Conservation (phyloP, 1,140 invertebrate species). For the Procambarus virginalis region DNA sequence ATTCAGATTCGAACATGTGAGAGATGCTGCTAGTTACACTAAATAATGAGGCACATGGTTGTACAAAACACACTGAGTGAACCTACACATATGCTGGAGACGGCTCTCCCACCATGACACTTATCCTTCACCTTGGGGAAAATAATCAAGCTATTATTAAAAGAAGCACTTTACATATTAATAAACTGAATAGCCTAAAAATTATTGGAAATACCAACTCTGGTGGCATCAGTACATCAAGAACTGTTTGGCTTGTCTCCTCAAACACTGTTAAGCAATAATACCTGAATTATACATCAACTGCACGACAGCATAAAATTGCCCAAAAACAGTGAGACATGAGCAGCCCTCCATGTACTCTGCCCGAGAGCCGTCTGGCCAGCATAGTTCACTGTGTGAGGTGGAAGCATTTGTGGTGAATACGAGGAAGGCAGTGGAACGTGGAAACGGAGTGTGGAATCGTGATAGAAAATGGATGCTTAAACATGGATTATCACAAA, state of each 20-base stretch:
- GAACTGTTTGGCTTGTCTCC: background rate
- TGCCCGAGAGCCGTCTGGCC: conserved; percentile 46
- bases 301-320: background rate
- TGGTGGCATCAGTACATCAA: background rate
- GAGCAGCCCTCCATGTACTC: conserved; percentile 4
- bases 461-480: conserved; percentile 66
- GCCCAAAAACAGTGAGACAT: background rate
- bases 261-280: background rate
- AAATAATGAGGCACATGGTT: conserved; percentile 69
- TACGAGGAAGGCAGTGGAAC: conserved; percentile 67
- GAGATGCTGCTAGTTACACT: conserved; percentile 67
- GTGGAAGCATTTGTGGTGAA: conserved; percentile 68
- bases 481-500: conserved; percentile 67
- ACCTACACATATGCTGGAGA: conserved; percentile 59
- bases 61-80: conserved; percentile 66
- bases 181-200: conserved; percentile 26
- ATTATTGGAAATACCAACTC: background rate
- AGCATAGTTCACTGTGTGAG: conserved; percentile 67
- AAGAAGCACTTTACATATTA: conserved; percentile 34
- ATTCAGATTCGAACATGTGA: conserved; percentile 62
- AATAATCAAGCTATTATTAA: conserved; percentile 10
- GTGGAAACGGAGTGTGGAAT: conserved; percentile 67
- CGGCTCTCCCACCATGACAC: conserved; percentile 25
- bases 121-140: background rate
- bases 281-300: background rate